Evolutionary conservation across 2,113 vertebrate species (phyloP).

Genomic region (Bostrychus sinensis): DNA sequence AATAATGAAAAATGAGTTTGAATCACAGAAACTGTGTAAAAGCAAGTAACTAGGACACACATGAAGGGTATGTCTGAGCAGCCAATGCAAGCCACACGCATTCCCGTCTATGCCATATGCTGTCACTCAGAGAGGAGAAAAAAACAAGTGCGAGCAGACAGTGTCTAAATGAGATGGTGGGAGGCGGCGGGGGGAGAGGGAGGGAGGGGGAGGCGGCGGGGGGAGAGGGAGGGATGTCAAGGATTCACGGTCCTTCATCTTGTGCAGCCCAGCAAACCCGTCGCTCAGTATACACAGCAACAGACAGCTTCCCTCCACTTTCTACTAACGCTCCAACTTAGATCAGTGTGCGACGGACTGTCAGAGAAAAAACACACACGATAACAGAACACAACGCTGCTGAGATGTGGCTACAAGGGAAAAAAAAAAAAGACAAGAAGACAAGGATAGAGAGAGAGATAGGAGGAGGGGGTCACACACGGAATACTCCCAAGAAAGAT

Average conservation of each 20-base stretch:
- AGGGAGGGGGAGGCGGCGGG: conserved; percentile 79
- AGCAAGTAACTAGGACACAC: conserved; percentile 43
- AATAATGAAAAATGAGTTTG: conserved; percentile 23
- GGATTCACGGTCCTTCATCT: conserved; percentile 99
- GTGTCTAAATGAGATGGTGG: conserved; percentile 97
- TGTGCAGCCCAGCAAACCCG: conserved; percentile 96
- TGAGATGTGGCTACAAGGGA: conserved; percentile 84
- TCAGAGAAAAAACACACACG: conserved; percentile 97
- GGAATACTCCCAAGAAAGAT: conserved; percentile 85
- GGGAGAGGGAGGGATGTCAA: conserved; percentile 91
- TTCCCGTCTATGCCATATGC: conserved; percentile 89
- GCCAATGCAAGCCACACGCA: conserved; percentile 68
- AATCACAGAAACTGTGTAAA: conserved; percentile 38
- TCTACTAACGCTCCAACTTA: conserved; percentile 96
- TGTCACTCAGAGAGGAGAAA: conserved; percentile 94
- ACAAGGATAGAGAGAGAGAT: too few species aligned
- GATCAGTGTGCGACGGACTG: conserved; percentile 95
- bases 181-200: conserved; percentile 81
- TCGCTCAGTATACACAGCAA: conserved; percentile 93
- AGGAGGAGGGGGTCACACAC: conserved; percentile 14
- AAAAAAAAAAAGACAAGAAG: conserved; percentile 48
- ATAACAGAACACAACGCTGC: conserved; percentile 97
- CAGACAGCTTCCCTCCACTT: conserved; percentile 99
- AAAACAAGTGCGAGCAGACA: conserved; percentile 90
- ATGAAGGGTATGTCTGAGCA: conserved; percentile 55